Evolutionary conservation across 2,797 vertebrate species (phyloP), one percentile per base, ranked within the genome.

Genomic region (Anableps anableps): DNA sequence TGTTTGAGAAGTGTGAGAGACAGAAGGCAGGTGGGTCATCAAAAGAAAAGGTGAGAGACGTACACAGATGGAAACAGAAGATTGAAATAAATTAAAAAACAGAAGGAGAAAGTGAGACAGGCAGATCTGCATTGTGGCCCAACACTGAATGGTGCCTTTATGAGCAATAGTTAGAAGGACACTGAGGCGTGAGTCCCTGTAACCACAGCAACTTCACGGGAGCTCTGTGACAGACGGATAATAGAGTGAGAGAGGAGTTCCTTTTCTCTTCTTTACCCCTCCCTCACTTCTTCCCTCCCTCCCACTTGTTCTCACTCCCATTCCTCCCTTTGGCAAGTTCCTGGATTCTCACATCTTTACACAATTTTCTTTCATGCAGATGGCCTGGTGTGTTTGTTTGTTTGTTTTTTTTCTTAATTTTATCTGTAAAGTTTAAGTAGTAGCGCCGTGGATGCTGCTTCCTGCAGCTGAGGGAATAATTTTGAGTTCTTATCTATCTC

Each of bases 141-240:
- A 83, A 87, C 88, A 88, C 91, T 96, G 95, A 96, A 96, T 95
- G 92, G 91, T 86, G 88, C 88, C 94, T 95, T 95, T 94, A 95
- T 96, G 92, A 95, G 95, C 91, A 88, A 95, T 94, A 92, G 94
- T 95, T 95, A 94, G 95, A 95, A 95, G 93, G 93, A 95, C 95
- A 95, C 93, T 90, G 94, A 94, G 92, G 94, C 92, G 92, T 92
- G 94, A 95, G 95, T 94, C 91, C 85, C 90, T 79, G 94, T 95
- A 94, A 88, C 95, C 94, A 95, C 95, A 91, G 94, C 85, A 94
- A 95, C 95, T 85, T 93, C 88, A 89, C 91, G 93, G 94, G 93
- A 95, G 95, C 93, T 92, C 93, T 93, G 90, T 93, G 94, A 95
- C 91, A 89, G 92, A 91, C 88, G 89, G 93, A 96, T 96, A 96